These are phyloP conservation scores for Eulemur rufifrons DNA, from an alignment of 2,113 vertebrate genomes.

Conservation along the genomic window DNA sequence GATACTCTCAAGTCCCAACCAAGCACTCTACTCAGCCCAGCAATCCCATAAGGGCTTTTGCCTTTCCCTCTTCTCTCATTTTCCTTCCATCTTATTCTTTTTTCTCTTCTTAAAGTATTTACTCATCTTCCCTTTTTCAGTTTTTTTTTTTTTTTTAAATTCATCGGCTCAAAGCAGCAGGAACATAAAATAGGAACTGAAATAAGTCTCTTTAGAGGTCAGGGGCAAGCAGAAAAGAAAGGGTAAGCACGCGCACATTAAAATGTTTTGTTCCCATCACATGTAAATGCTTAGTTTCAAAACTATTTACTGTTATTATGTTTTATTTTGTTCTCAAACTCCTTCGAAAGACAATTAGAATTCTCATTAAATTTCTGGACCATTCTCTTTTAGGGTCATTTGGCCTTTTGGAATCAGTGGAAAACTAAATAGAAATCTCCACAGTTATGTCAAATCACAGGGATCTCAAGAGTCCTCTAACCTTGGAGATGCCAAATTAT, in stretches of 20 bases:
- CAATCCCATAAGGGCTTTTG: fast-evolving
- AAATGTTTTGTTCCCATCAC: background rate
- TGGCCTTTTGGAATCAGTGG: background rate
- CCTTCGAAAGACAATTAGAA: background rate
- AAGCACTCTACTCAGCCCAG: background rate
- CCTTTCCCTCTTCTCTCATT: background rate
- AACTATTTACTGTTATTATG: background rate
- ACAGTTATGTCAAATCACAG: background rate
- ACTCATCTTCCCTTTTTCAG: background rate
- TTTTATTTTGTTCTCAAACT: slow-evolving; percentile 29
- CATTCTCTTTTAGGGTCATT: background rate
- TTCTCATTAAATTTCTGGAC: background rate
- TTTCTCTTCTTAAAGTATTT: background rate
- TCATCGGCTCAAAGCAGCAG: background rate
- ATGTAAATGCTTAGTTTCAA: background rate
- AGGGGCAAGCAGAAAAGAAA: background rate
- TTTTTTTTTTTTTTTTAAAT: background rate
- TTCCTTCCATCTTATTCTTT: background rate
- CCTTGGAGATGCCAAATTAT: background rate
- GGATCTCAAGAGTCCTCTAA: background rate
- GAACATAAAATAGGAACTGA: background rate
- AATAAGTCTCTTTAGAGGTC: background rate
- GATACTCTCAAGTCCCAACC: background rate
- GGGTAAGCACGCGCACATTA: background rate
- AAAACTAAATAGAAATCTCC: background rate